Base-by-base conservation (phyloP, 1,140 invertebrate species). In the Caerostris extrusa region DNA sequence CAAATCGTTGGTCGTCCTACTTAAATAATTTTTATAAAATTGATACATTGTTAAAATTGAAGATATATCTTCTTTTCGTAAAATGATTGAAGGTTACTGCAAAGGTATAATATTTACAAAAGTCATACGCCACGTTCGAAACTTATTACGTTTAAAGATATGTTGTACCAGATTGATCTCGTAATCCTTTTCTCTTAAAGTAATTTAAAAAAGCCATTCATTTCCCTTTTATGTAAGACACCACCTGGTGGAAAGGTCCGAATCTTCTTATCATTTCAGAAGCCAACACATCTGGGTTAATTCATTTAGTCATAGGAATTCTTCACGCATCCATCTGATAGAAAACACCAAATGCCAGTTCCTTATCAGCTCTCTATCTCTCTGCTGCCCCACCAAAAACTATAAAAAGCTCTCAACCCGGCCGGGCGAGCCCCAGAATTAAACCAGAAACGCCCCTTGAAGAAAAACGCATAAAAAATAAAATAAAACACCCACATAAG, bases 401-500 rank as follows among this genome's bases (percentile, higher is more conserved):
- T 93, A 87, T 93, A 93, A 93, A n/a, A 93, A 87, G 91, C 67
- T 87, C 60, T 60, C 61, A 85, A 85, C 61, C 57, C 64, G 53
- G 64, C 55, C 64, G 81, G 90, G 90, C 90, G 90, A 92, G 90
- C 82, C 90, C 81, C 57, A 92, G 61, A 92, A 92, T 92, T 92
- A 85, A 93, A 87, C 64, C 57, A 93, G 83, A 77, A 93, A 93
- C 91, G 91, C 91, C 91, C 91, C 83, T 93, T 57, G 12, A 34
- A 71, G 69, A 71, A 71, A 71, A 82, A 83, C 50, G 61, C 55
- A 57, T 91, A 7, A 82, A 93, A 85, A 92, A 55, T 17, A 92
- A 83, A 86, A 93, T 93, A 93, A 93, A 93, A 93, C 91, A 71
- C 91, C 91, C 91, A 93, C 91, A 92, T 85, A 83, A 92, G 90